Base-by-base conservation (phyloP, 1,140 invertebrate genomes). In the Lordiphosa clarofinis region DNA sequence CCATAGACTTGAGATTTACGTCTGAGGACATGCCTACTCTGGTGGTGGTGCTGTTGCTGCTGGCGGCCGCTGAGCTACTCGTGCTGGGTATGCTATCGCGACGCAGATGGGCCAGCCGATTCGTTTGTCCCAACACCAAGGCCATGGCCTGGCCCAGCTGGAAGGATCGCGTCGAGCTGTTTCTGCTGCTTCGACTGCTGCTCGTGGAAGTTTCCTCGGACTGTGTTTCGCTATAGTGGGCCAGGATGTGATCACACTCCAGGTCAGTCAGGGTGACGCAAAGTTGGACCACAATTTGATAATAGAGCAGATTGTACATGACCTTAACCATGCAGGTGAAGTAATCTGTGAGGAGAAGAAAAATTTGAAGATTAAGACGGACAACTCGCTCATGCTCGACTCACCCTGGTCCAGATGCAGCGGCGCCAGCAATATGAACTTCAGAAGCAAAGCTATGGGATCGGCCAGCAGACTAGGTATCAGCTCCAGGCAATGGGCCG, bases 281-380 rank as follows among this genome's bases (percentile, higher is more conserved):
- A 5, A 96, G 75, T 69, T 94, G 93, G 1, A 93, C 89, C 15
- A 97, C 91, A 35, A 96, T 93, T 92, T 98, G 96, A 87, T 97
- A 94, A 89, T 96, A 97, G 38, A 94, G 90, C 37, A 98, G 90
- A 90, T 97, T 96, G 90, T 96, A 98, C 33, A 98, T 90, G 64
- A 94, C 92, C 86, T 95, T 94, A 0, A 98, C 94, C 59, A 98
- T 92, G 78, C 94, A 94, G 6, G 93, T 94, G 88, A 96, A 97
- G 88, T 97, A 96, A 15, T 93, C 96, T 97, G 89, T n/a, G 1
- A n/a, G 1, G 53, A 36, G 28, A n/a, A 0, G 48, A 46, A 44
- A 10, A 31, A 7, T 28, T 56, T 13, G 1, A 37, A n/a, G 1
- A 40, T 10, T 15, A 52, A 15, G 1, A 3, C 11, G 12, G 10